Evolutionary conservation across 2,797 vertebrate genomes (phyloP).

Genomic region (Brachyrhaphis roseni): DNA sequence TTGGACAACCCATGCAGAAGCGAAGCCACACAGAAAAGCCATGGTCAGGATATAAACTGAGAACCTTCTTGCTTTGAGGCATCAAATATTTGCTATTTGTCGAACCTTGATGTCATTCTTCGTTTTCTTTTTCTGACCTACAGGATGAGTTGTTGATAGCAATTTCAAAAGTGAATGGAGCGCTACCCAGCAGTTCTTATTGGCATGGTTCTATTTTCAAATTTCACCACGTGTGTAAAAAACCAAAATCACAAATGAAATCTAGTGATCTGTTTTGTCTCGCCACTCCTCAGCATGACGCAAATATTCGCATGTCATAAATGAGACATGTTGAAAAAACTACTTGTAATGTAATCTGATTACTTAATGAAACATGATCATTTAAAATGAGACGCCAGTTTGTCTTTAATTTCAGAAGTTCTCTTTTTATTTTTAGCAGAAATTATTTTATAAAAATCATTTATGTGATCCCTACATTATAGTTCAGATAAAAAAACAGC

Average conservation of each 20-base stretch:
- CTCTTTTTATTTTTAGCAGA: neutral
- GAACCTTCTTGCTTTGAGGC: no score
- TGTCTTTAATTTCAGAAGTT: no score
- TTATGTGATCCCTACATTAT: neutral
- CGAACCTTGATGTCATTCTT: no score
- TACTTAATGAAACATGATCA: neutral
- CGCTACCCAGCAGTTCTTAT: neutral
- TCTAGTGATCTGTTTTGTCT: neutral
- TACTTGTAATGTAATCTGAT: neutral
- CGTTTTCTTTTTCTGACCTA: no score
- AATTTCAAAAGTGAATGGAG: neutral
- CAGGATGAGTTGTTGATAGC: no score
- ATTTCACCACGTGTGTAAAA: neutral
- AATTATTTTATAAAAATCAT: neutral
- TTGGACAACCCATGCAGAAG: no score
- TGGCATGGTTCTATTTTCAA: neutral
- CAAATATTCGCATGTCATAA: neutral
- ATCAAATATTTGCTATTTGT: neutral
- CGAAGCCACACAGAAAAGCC: no score
- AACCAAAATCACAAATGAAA: neutral
- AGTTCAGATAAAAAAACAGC: neutral
- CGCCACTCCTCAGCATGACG: neutral
- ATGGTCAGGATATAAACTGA: no score
- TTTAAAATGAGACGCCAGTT: neutral
- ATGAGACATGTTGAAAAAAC: neutral